Evolutionary conservation across 2,888 invertebrate species (phyloP).

Genomic region (Panzeria rudis): DNA sequence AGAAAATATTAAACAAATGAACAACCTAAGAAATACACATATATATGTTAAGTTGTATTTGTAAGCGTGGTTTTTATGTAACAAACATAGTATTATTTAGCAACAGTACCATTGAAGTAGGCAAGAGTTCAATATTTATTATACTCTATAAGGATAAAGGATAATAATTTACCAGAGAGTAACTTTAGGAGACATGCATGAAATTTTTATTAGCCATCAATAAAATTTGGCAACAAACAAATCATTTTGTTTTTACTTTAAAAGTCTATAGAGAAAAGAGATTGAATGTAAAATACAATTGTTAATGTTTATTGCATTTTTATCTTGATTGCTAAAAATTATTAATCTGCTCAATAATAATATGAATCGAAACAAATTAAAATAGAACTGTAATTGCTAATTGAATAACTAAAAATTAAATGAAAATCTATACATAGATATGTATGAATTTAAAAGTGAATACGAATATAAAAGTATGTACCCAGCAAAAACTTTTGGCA

Average conservation of each 20-base stretch:
- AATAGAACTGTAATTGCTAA: background rate
- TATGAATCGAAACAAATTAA: background rate
- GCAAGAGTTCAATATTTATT: slow-evolving; percentile 34
- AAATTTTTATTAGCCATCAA: slow-evolving; percentile 78
- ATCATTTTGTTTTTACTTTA: slow-evolving; percentile 73
- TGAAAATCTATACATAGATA: no score
- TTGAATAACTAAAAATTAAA: background rate
- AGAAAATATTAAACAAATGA: background rate
- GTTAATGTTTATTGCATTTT: slow-evolving; percentile 1
- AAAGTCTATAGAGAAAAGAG: slow-evolving; percentile 44
- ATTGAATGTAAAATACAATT: slow-evolving; percentile 40
- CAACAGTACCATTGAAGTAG: background rate
- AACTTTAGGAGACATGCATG: slow-evolving; percentile 74
- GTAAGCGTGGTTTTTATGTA: background rate
- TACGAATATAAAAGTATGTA: no score
- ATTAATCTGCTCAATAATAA: slow-evolving; percentile 1
- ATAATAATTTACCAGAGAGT: slow-evolving; percentile 51
- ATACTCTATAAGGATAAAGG: background rate
- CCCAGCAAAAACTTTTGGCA: no score
- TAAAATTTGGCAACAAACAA: slow-evolving; percentile 76
- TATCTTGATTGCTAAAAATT: background rate
- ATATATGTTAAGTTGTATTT: background rate
- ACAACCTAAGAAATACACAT: background rate
- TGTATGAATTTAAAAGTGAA: no score
- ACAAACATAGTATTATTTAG: background rate